phyloP scores from a whole-genome alignment of 2,797 vertebrate genomes.

The Myotis daubentonii region DNA sequence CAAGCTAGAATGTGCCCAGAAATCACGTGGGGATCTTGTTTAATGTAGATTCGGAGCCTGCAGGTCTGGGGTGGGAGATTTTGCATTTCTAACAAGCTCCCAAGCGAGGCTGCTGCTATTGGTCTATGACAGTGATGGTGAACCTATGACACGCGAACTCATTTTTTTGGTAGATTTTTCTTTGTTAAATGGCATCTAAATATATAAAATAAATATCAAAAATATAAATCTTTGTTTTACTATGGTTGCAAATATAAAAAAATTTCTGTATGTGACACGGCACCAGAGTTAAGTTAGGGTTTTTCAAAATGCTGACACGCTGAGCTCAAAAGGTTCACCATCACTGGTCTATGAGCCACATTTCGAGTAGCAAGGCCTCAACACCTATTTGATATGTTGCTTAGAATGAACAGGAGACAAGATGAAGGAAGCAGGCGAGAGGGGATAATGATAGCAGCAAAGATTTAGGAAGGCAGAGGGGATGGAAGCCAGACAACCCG shows the following conservation, averaged over 20 bases:
- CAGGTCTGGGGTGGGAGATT: not conserved
- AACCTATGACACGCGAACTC: no score
- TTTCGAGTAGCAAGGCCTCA: not conserved
- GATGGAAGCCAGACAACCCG: not conserved
- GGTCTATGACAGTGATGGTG: not conserved
- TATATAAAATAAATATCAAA: no score
- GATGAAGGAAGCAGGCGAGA: not conserved
- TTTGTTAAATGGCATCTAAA: no score
- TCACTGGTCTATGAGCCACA: not conserved
- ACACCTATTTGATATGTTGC: not conserved
- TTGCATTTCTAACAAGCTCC: slow-evolving; percentile 8
- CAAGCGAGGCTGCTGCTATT: not conserved
- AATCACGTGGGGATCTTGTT: not conserved
- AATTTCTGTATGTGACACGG: no score
- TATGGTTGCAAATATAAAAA: no score
- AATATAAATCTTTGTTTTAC: no score
- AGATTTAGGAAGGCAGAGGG: not conserved
- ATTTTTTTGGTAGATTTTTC: no score
- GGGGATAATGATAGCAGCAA: not conserved
- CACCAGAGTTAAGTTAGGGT: no score
- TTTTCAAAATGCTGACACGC: no score
- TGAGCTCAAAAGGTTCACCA: no score
- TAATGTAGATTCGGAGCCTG: slow-evolving; percentile 26
- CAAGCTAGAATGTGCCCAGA: not conserved
- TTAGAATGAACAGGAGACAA: not conserved